Evolutionary conservation across 2,888 invertebrate genomes (phyloP), one percentile per base, ranked within the genome.

Genomic region (Zonitis immaculata): DNA sequence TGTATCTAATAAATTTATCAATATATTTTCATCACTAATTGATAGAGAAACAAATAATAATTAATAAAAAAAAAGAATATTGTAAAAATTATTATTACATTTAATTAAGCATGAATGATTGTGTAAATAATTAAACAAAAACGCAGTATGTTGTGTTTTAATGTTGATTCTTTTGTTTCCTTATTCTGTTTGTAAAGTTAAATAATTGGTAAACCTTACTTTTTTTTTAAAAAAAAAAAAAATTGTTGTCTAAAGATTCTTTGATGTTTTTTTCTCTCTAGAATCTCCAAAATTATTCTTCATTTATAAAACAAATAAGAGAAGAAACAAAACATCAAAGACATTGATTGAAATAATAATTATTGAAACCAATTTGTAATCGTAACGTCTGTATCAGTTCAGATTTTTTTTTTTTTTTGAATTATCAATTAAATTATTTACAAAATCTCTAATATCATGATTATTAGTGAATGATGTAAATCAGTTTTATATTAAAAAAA

Each of bases 21-120:
- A 66, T 70, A 74, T 75, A 75, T 75, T 75, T 75, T 75, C 73
- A 75, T 71, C 73, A 75, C 68, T 73, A 66, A 68, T 70, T 35
- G 16, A 70, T 67, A 68, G 69, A 70, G 69, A 64, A 69, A n/a
- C 68, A 69, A 68, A 70, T 68, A 66, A 64, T 58, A 44, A 39
- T 12, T n/a, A n/a, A n/a, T n/a, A 46, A 56, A 47, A 28, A 47
- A 50, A 56, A 60, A 52, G 55, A 50, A 55, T 49, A 44, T 52
- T 58, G 58, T 54, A 58, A 47, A 51, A 58, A 52, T 48, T 57
- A 57, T 54, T 62, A 57, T 62, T 57, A n/a, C n/a, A n/a, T n/a
- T n/a, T n/a, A n/a, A n/a, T n/a, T 54, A 62, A 57, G 62, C 57
- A 65, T 63, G 60, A 58, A 60, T 65, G 63, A 66, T 60, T 65